phyloP scores from a whole-genome alignment of 2,113 vertebrate genomes.

The Caretta caretta region DNA sequence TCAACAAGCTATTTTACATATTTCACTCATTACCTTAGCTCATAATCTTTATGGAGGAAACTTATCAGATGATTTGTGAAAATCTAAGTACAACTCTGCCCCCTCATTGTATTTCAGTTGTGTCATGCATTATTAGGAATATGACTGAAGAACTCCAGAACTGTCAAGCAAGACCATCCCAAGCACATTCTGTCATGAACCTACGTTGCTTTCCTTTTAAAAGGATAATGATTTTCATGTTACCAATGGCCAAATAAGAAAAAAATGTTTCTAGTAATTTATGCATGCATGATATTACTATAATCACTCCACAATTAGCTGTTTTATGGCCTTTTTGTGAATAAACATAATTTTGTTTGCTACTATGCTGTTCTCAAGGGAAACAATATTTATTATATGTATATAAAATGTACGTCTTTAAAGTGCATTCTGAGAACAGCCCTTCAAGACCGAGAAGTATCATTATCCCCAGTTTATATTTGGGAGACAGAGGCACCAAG shows the following conservation, averaged over 20 bases:
- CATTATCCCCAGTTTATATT: not conserved
- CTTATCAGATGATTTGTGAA: not conserved
- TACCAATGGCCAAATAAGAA: not conserved
- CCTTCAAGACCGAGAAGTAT: not conserved
- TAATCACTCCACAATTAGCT: not conserved
- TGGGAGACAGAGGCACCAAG: not conserved
- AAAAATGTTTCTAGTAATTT: not conserved
- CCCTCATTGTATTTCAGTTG: not conserved
- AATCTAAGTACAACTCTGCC: not conserved
- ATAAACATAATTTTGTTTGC: not conserved
- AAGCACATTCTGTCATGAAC: not conserved
- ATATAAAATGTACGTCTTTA: not conserved
- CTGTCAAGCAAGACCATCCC: not conserved
- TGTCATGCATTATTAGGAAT: conserved; percentile 22
- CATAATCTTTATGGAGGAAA: not conserved
- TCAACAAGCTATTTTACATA: conserved; percentile 65
- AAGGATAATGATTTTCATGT: not conserved
- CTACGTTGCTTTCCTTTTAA: not conserved
- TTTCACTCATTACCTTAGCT: conserved; percentile 24
- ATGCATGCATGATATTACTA: not conserved
- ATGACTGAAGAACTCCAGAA: not conserved
- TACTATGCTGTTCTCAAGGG: not conserved
- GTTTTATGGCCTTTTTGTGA: not conserved
- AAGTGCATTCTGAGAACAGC: not conserved
- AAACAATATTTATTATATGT: not conserved